Base-by-base conservation (phyloP, 2,113 vertebrate species). In the Symphodus melops region DNA sequence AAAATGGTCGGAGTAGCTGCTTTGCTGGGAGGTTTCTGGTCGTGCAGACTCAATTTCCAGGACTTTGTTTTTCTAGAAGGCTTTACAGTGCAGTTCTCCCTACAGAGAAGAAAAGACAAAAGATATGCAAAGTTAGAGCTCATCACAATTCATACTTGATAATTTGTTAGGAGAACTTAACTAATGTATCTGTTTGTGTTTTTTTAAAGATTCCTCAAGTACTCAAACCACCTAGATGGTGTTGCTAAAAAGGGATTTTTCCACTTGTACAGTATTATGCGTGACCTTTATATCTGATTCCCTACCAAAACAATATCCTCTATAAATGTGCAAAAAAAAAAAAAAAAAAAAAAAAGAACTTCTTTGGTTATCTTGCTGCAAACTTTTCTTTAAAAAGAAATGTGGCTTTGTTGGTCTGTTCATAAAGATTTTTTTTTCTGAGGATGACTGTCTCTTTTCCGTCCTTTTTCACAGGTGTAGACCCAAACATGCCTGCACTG, bases 31-130 rank as follows among this genome's bases (percentile, higher is more conserved):
- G 0, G 4, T 25, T 41, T 14, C 5, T 0, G 16, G 1, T 61
- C 55, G 19, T 0, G 3, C 13, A 0, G 0, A 12, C 0, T n/a
- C 16, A 1, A 2, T 1, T 5, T 9, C 1, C 12, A 0, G 13
- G 3, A 5, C 1, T 12, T 1, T 4, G 2, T 13, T 7, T 23
- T 14, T 19, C 8, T 33, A 33, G 14, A 5, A 0, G 0, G 53
- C 42, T 25, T 9, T 42, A 59, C 79, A 86, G 9, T 0, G 0
- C 2, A 61, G 1, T 0, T 55, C 1, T 20, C 42, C 49, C 75
- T 86, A 59, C 4, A 19, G 25, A 9, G 8, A 7, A 42, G 39
- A n/a, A 53, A 9, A 68, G 5, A 46, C 13, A 28, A 12, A n/a
- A 9, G 33, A 41, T 20, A 57, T 37, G 12, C 5, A 9, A n/a